Evolutionary conservation across 2,888 invertebrate genomes (phyloP).

Genomic region (Anagyrus pseudococci): DNA sequence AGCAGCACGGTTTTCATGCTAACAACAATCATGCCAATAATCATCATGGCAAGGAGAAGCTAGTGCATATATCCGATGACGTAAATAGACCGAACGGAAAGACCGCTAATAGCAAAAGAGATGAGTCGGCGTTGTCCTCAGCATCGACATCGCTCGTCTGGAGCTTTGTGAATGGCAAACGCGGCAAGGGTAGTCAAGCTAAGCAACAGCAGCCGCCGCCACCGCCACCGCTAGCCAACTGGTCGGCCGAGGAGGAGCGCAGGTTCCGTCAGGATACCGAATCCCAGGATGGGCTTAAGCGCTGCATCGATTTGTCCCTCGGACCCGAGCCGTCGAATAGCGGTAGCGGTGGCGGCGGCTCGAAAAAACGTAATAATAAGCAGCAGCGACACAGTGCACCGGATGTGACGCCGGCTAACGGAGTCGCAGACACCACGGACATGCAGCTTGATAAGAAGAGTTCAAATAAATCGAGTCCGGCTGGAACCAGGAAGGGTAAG

Average conservation of each 20-base stretch:
- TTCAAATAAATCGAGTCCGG: constrained; percentile 50
- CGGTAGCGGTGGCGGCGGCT: constrained; percentile 32
- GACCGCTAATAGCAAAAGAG: constrained; percentile 43
- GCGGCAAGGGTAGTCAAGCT: constrained; percentile 52
- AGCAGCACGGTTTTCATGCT: constrained; percentile 12
- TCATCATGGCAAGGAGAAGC: constrained; percentile 37
- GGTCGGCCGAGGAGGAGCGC: constrained; percentile 55
- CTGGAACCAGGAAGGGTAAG: constrained; percentile 49
- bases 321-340: not conserved
- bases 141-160: constrained; percentile 47
- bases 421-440: constrained; percentile 5
- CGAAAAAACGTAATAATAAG: constrained; percentile 38
- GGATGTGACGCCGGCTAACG: constrained; percentile 9
- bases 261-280: constrained; percentile 53
- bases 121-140: constrained; percentile 37
- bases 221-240: constrained; percentile 45
- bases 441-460: constrained; percentile 29
- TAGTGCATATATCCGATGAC: constrained; percentile 45
- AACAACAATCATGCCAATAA: constrained; percentile 5
- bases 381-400: constrained; percentile 38
- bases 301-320: constrained; percentile 20
- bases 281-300: constrained; percentile 49
- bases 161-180: constrained; percentile 53
- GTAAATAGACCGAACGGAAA: constrained; percentile 47
- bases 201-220: not conserved